Base-by-base conservation (phyloP, 2,113 vertebrate species). In the Erinaceus europaeus region DNA sequence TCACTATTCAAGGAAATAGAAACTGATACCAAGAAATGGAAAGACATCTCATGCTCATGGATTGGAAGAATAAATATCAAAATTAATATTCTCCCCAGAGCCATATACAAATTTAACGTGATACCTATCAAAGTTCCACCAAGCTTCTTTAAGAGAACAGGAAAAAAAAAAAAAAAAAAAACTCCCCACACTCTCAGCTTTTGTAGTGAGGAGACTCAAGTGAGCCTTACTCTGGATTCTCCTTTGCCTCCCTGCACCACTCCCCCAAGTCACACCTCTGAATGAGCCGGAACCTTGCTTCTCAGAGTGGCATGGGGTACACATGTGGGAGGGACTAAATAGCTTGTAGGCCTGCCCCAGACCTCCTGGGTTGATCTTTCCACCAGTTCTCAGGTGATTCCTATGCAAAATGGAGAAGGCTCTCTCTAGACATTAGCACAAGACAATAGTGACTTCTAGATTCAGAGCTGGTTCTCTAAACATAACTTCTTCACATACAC, bases 181-280 rank as follows among this genome's bases (percentile, higher is more conserved):
- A n/a, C n/a, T n/a, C n/a, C n/a, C n/a, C n/a, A n/a, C n/a, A n/a
- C 40, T 5, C 29, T 59, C 25, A 23, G 52, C 3, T 18, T 18
- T 53, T 34, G 6, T 11, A 3, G 0, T 17, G 42, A 88, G 62
- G 65, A 50, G 32, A 25, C 32, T 40, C 32, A 55, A 55, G 65
- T 1, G 44, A 3, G 29, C 27, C 59, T 13, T 40, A 34, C 17
- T 9, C 3, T 29, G 7, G 25, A 36, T 9, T 20, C 9, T 40
- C 40, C 32, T 23, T 9, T 3, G 4, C 40, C 25, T 61, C 27
- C 38, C n/a, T 8, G 59, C 42, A 34, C 27, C 40, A 73, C 17
- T n/a, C 21, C 57, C 44, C 18, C 10, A 46, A 3, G 9, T n/a
- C 18, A 5, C 0, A 0, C 46, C 6, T 34, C 18, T 2, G 38